Base-by-base conservation (phyloP, 2,797 vertebrate species). In the Macrochelys suwanniensis region DNA sequence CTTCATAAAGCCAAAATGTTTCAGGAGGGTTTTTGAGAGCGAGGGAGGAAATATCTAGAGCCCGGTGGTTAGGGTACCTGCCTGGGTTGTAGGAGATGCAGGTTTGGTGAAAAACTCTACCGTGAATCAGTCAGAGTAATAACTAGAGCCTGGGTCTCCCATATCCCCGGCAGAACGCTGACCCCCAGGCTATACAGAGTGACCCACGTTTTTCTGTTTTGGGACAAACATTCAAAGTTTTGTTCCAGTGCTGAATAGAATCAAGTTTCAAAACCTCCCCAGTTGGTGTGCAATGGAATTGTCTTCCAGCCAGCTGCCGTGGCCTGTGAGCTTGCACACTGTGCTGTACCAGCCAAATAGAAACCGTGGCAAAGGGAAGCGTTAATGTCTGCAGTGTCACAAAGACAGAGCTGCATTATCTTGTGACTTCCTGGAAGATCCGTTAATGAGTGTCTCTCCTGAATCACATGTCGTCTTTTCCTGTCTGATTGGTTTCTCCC, bases 311-410 rank as follows among this genome's bases (percentile, higher is more conserved):
- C 56, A 92, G 54, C 83, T 92, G 84, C 87, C 56, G 92, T 94
- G 92, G 91, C 88, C 89, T 71, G 84, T 89, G 92, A 87, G 88
- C 61, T 1, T 74, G 65, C 79, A 92, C 61, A 37, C 87, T 80
- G 88, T 94, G 93, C 88, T 92, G 76, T 91, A 88, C 83, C 83
- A 90, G 83, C 88, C 84, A 95, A 92, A 88, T 93, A 96, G 96
- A 96, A 95, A 88, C 85, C 90, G 74, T 71, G 94, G 89, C 76
- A 92, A 89, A 17, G 26, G 80, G 89, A 95, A 23, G 33, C 93
- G 92, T 94, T 91, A 89, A 86, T 89, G 88, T 92, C 85, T 85
- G 83, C 80, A 45, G 53, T 85, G 87, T 86, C 0, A 65, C 37
- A 86, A 50, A 37, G 87, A 83, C 80, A 82, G 37, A 54, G 71